Conservation (phyloP, 2,888 invertebrate genomes). For the Therioaphis trifolii region DNA sequence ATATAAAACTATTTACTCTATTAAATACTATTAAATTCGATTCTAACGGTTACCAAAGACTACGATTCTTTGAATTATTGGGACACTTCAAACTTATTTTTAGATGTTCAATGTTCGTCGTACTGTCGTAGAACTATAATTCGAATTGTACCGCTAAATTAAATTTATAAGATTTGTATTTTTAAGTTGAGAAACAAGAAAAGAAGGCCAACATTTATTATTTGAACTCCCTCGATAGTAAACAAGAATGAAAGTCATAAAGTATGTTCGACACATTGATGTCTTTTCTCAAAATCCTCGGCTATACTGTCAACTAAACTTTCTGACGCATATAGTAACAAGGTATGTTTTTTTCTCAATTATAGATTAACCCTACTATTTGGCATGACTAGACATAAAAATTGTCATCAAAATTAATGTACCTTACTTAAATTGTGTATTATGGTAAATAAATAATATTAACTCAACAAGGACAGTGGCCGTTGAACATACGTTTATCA, state of each 20-base stretch:
- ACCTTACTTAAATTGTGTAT: no score
- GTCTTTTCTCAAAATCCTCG: background rate
- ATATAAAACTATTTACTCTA: background rate
- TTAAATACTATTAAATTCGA: no score
- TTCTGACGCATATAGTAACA: background rate
- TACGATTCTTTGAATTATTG: no score
- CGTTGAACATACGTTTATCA: no score
- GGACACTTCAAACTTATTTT: no score
- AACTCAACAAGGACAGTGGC: no score
- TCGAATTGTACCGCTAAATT: background rate
- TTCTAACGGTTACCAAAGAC: no score
- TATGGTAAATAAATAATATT: no score
- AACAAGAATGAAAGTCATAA: slow-evolving; percentile 38
- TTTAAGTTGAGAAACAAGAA: slow-evolving; percentile 38
- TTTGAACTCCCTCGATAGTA: slow-evolving; percentile 37
- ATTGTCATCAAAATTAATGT: background rate
- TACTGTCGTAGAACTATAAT: background rate
- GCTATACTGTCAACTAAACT: slow-evolving; percentile 33
- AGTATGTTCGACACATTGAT: slow-evolving; percentile 47
- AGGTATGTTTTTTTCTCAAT: background rate
- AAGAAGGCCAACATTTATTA: slow-evolving; percentile 17
- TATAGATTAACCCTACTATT: background rate
- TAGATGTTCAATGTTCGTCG: no score
- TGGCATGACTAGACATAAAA: background rate
- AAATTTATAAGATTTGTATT: slow-evolving; percentile 13